Evolutionary conservation across 2,888 invertebrate genomes (phyloP), one percentile per base, ranked within the genome.

Genomic region (Prenolepis imparis): DNA sequence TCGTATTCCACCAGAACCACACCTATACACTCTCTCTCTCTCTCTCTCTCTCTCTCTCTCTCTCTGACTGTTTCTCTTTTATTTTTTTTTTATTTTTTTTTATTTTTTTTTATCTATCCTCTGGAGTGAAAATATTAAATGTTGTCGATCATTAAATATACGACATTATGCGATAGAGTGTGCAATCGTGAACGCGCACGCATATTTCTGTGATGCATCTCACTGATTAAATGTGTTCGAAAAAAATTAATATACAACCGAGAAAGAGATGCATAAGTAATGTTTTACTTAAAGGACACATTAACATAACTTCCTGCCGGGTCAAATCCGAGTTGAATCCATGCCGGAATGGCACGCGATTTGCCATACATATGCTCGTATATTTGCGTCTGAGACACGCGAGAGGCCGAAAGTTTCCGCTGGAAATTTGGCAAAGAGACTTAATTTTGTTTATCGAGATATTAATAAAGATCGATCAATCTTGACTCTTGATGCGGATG

Each of bases 261-360:
- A 41, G 73, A 67, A 48, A 63, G 66, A 78, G 66, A 78, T 84
- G 87, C 83, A 91, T 90, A 88, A 90, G 84, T 89, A 89, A 90
- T 85, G 75, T 82, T 52, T 52, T 48, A 15, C 77, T 57, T 52
- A 89, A 84, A 84, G 84, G 86, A 86, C 82, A 77, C 85, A 91
- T 92, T 91, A 92, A 83, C 92, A 91, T 91, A 92, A 90, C 85
- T 80, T 64, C 83, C 44, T 73, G 78, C 68, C 32, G 66, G 59
- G 83, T 89, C 82, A 74, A 88, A 91, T 52, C 8, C n/a, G n/a
- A 1, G 2, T 52, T 52, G 52, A 52, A 52, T 52, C 52, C 52
- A 52, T 52, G 52, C 52, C 73, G 84, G 72, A 80, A 83, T 72
- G 74, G 57, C 92, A 92, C 90, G 92, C 91, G 84, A 89, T 72